Evolutionary conservation across 30 jellyfish, hydroid and myxozoan species (phyloP), one percentile per base, ranked within the genome.

Genomic region (Turritopsis dohrnii): DNA sequence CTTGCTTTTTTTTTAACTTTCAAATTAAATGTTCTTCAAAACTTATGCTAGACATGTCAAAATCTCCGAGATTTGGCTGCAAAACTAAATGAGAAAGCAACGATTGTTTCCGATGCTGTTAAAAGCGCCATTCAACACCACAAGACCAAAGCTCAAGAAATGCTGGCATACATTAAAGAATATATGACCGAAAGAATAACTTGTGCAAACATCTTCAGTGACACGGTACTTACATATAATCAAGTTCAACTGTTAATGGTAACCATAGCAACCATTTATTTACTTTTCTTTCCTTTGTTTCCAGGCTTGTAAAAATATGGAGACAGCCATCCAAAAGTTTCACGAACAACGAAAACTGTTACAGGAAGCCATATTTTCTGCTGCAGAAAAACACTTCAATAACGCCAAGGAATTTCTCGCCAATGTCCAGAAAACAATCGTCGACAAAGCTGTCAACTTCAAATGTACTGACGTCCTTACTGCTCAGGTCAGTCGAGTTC

Each of bases 391-490:
- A 21, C 60, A 82, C 30, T 13, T 8, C 20, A 25, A 69, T 22
- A 82, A 66, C 28, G 86, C 85, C 23, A 41, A 66, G 76, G 83
- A 82, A 1, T 21, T 82, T 16, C 21, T 71, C 53, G 4, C 18
- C 7, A 26, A 21, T 29, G 89, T 82, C 74, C 26, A 66, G 29
- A 54, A 82, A 8, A 66, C 71, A 7, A 16, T 82, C 21, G 83
- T 82, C 21, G 89, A 82, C 5, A 82, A 66, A 29, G 89, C 85
- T 23, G 41, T 29, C 8, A 71, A 82, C 28, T 82, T 82, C 31
- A 20, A 71, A 66, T 82, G 89, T 52, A 82, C 82, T 26, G 89
- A 82, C 25, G 83, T 66, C 25, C 69, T 82, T 7, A 16, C 89
- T 25, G 65, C n/a, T 1, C 53, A 71, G 24, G 89, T 82, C 29